phyloP scores from a whole-genome alignment of 2,797 vertebrate genomes.

The Nasua narica region DNA sequence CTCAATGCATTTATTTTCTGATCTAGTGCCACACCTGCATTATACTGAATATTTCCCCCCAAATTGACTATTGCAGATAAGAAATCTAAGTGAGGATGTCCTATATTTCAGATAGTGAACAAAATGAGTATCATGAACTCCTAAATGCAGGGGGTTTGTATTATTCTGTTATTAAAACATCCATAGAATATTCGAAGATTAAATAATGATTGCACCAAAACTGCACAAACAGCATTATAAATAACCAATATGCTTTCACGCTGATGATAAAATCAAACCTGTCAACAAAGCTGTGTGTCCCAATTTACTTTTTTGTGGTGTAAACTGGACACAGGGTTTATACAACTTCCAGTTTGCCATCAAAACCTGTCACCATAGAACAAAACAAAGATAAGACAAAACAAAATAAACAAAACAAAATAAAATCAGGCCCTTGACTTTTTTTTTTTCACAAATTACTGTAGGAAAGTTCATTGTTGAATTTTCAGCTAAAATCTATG shows the following conservation, averaged over 20 bases:
- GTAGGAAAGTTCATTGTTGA: conserved; percentile 48
- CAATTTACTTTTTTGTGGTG: background rate
- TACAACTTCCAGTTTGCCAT: background rate
- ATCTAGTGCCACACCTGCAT: background rate
- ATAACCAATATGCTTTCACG: background rate
- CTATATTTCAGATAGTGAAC: background rate
- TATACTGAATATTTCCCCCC: background rate
- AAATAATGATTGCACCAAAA: background rate
- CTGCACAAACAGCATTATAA: background rate
- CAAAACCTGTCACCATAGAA: conserved; percentile 35
- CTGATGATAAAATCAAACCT: conserved; percentile 29
- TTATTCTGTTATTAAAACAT: background rate
- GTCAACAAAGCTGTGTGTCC: background rate
- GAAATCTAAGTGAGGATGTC: background rate
- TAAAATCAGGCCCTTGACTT: conserved; percentile 2
- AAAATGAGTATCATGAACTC: background rate
- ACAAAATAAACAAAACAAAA: too few relatives aligned
- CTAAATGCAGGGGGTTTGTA: background rate
- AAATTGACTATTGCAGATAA: background rate
- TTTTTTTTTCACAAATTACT: conserved; percentile 50
- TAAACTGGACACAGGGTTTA: background rate
- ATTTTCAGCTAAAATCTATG: conserved; percentile 68
- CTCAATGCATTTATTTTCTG: background rate
- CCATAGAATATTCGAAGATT: background rate
- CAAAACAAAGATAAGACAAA: background rate